These are phyloP conservation scores for Ophonus ardosiacus DNA, from an alignment of 2,888 invertebrate species.

Conservation along the genomic window DNA sequence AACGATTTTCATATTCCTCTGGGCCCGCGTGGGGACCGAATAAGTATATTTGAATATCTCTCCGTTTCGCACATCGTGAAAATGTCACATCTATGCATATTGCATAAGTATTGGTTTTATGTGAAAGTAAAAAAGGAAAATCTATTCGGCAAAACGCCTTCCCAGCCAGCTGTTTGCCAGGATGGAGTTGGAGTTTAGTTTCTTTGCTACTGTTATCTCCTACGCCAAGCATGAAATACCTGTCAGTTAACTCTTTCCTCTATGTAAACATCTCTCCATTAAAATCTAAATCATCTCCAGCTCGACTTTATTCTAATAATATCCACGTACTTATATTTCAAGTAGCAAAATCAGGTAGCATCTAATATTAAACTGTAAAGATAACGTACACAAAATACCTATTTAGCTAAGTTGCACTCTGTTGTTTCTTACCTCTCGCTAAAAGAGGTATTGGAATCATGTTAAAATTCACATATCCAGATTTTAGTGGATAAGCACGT, in stretches of 20 bases:
- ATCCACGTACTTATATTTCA: background rate
- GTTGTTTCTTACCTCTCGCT: too few relatives aligned
- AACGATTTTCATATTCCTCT: slow-evolving; percentile 61
- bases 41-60: slow-evolving; percentile 63
- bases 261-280: background rate
- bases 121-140: slow-evolving; percentile 55
- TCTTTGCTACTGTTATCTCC: slow-evolving; percentile 37
- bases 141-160: slow-evolving; percentile 50
- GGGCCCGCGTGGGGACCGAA: slow-evolving; percentile 51
- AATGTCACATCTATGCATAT: slow-evolving; percentile 63
- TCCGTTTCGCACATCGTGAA: slow-evolving; percentile 56
- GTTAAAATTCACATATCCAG: too few relatives aligned
- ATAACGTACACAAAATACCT: background rate
- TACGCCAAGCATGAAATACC: slow-evolving; percentile 22
- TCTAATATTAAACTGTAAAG: background rate
- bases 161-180: slow-evolving; percentile 41
- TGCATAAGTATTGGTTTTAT: slow-evolving; percentile 63
- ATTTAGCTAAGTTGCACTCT: too few relatives aligned
- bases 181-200: background rate
- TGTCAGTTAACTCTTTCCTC: background rate
- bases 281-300: background rate
- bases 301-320: background rate
- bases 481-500: too few relatives aligned
- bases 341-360: background rate
- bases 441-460: too few relatives aligned